Conservation (phyloP, 2,113 vertebrate genomes). For the Scalopus aquaticus region DNA sequence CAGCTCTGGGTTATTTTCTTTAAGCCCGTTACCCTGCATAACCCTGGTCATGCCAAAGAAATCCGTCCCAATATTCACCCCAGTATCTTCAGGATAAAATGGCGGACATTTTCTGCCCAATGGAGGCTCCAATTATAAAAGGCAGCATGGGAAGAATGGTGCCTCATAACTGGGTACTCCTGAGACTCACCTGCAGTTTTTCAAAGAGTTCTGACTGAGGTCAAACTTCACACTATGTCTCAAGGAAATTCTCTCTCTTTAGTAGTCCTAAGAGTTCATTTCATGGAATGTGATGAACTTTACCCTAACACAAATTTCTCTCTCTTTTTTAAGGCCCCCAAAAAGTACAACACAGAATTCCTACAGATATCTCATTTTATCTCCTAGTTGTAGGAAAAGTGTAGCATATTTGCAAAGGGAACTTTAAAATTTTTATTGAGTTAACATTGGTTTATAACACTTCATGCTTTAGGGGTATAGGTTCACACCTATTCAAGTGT, state of each 20-base stretch:
- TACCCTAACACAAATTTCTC: neutral
- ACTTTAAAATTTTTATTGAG: neutral
- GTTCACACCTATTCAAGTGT: no score
- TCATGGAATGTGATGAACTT: neutral
- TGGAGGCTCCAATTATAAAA: neutral
- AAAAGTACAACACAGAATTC: neutral
- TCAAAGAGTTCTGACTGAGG: neutral
- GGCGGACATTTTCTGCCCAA: no score
- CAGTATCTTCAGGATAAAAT: neutral
- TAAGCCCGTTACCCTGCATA: neutral
- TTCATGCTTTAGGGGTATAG: neutral
- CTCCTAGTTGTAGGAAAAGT: neutral
- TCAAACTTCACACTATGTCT: neutral
- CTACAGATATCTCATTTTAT: neutral
- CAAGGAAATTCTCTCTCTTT: neutral
- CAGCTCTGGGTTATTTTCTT: neutral
- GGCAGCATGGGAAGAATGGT: neutral
- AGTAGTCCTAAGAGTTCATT: neutral
- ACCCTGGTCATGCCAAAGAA: neutral
- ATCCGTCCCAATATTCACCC: neutral
- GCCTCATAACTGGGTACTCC: neutral
- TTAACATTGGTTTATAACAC: no score
- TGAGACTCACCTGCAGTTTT: neutral
- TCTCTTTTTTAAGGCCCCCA: neutral
- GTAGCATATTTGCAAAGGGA: conserved; percentile 1